Percentiles rank a stretch among this genome's conserved stretches.
Evolutionary conservation across 92 coral and sea anemone genomes (phyloP).

Genomic region (Umimayanthus kanabou): DNA sequence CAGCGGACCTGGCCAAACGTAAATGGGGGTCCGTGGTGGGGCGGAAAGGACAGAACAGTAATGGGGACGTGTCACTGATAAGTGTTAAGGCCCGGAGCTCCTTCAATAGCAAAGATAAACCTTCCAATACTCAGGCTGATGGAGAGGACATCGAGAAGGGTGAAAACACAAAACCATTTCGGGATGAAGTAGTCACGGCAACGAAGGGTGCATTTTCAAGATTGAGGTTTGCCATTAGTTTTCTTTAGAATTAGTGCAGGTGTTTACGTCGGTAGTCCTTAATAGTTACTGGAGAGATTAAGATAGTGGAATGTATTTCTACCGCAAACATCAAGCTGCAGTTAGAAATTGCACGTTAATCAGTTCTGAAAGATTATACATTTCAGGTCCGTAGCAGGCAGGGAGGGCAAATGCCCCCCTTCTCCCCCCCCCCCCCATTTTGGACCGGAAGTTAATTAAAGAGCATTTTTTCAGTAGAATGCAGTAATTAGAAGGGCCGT

Average conservation of each 20-base stretch:
- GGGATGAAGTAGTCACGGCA: background rate
- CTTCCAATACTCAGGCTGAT: background rate
- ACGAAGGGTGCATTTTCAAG: background rate
- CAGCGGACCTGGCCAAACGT: background rate
- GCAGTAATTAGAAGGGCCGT: no score
- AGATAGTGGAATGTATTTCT: no score
- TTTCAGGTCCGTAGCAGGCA: no score
- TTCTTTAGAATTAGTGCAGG: background rate
- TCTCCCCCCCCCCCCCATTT: no score
- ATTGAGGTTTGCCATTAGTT: background rate
- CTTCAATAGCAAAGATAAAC: conserved; percentile 12
- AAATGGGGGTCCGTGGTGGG: conserved; percentile 28
- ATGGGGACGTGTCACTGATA: conserved; percentile 24
- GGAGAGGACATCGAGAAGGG: background rate
- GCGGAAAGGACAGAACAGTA: background rate
- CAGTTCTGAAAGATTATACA: no score
- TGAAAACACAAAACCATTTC: background rate
- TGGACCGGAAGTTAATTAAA: no score
- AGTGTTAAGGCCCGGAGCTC: conserved; percentile 33
- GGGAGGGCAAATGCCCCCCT: no score
- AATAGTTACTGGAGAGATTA: no score
- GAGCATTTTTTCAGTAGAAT: no score
- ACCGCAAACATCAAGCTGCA: no score
- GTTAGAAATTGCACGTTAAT: no score
- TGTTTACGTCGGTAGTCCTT: background rate